These are phyloP conservation scores for Gonioctena quinquepunctata DNA, from an alignment of 1,140 invertebrate genomes.

Conservation along the genomic window DNA sequence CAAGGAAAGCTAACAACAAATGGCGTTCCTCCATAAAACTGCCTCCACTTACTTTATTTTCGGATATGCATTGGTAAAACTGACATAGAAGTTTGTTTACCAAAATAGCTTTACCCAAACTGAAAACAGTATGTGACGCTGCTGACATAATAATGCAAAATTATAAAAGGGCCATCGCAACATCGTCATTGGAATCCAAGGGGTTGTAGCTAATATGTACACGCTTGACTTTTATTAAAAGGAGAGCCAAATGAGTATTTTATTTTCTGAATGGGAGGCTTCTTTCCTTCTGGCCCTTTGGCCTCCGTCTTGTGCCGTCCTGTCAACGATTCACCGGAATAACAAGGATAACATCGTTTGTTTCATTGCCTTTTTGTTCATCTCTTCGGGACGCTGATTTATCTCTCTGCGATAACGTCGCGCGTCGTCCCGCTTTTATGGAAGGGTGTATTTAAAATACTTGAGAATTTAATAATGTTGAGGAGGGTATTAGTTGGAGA, in stretches of 20 bases:
- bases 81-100: too few species aligned
- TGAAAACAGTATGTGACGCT: too few species aligned
- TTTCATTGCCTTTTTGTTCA: not conserved
- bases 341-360: not conserved
- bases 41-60: too few species aligned
- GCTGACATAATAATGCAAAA: not conserved
- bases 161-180: not conserved
- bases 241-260: constrained; percentile 48
- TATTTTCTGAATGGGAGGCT: constrained; percentile 30
- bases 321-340: not conserved
- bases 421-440: not conserved
- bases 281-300: too few species aligned
- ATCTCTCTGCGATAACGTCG: not conserved
- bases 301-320: not conserved
- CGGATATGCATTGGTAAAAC: too few species aligned
- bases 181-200: constrained; percentile 29
- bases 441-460: not conserved
- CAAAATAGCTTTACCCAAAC: too few species aligned
- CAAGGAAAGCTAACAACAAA: too few species aligned
- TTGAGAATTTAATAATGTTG: constrained; percentile 8
- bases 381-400: not conserved
- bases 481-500: constrained; percentile 10
- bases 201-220: constrained; percentile 41
- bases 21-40: too few species aligned
- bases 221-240: constrained; percentile 53